phyloP scores from a whole-genome alignment of 2,113 vertebrate genomes.

The Gallinago jamesoni region DNA sequence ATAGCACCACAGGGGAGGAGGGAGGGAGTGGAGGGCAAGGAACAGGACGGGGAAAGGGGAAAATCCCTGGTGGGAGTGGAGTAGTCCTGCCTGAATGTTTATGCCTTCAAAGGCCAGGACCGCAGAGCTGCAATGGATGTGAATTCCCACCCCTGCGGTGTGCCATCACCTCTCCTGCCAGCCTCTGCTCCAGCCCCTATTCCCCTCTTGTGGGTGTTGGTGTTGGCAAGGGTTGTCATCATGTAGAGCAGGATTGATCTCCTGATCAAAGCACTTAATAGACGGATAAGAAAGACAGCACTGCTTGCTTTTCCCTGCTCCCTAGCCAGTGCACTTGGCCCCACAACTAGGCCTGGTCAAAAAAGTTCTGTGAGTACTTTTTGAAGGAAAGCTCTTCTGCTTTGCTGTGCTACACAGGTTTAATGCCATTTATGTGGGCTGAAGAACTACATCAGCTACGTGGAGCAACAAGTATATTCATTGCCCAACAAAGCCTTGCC shows the following conservation, averaged over 20 bases:
- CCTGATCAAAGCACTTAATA: neutral
- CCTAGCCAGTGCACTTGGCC: neutral
- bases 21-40: too few relatives aligned
- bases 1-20: fast-evolving
- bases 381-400: neutral
- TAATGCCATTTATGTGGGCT: fast-evolving
- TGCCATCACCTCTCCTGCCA: neutral
- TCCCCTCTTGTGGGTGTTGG: neutral
- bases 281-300: neutral
- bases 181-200: neutral
- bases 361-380: neutral
- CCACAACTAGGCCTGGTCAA: too few relatives aligned
- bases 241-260: neutral
- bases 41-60: neutral
- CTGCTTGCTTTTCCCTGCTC: neutral
- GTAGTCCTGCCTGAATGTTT: neutral
- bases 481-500: neutral
- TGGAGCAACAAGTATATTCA: neutral
- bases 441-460: fast-evolving
- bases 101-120: neutral
- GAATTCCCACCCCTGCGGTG: neutral
- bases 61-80: fast-evolving
- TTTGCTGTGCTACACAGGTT: neutral
- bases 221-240: neutral
- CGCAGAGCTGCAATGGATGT: neutral